Evolutionary conservation across 35 echinoderm and acorn worm genomes (phyloP), one percentile per base, ranked within the genome.

Genomic region (Ophiothrix spiculata): DNA sequence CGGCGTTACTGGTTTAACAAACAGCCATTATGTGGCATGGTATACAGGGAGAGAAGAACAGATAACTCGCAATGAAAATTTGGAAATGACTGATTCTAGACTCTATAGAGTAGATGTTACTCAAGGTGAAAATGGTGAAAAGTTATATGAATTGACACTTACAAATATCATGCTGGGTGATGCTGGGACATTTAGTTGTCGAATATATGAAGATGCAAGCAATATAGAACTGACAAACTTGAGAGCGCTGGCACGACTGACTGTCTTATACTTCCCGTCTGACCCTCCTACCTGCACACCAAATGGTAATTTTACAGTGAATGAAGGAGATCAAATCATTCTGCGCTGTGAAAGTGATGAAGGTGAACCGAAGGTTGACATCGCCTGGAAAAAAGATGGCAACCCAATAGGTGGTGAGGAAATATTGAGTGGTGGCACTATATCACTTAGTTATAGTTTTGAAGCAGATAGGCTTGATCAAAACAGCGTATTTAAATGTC

Each of bases 261-360:
- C 14, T 19, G 81, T 84, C 32, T 17, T 15, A 32, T 84, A 84
- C 33, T 69, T 84, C 56, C 81, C 81, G 8, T 32, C 34, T 34
- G 33, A 37, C 28, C 35, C 63, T 69, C 81, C 81, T 64, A 69
- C 36, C 13, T 84, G 81, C 36, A 33, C 16, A 2, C 35, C 42
- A 63, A 0, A 0, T 25, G 54, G 60, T 15, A 69, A 2, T 69
- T 69, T 69, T 2, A 69, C 63, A n/a, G 69, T 63, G 32, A 19
- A 29, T 17, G 81, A 74, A 33, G 81, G 81, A 37, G 11, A 31
- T 34, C 0, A 45, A 60, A 34, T 19, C 37, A 60, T 15, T 13
- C 34, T 82, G 1, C 38, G 21, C 13, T 84, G 81, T 35, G 25
- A 84, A 60, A 84, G 81, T 64, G n/a, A 64, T 35, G 49, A 23